Evolutionary conservation across 2,888 invertebrate genomes (phyloP).

Genomic region (Nowickia ferox): DNA sequence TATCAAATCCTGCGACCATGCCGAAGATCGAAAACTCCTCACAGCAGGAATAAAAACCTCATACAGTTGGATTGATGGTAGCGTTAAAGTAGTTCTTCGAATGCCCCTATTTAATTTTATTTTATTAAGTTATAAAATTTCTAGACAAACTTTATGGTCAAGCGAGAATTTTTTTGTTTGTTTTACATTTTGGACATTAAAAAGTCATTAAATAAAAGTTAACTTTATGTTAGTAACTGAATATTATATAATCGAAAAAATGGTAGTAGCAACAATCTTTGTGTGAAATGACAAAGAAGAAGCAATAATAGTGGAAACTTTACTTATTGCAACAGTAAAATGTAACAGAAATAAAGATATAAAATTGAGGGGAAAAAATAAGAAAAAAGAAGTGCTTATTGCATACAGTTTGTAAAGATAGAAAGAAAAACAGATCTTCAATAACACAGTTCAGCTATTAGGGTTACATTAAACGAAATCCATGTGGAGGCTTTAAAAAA

Average conservation of each 20-base stretch:
- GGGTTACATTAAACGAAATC: neutral
- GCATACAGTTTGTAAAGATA: neutral
- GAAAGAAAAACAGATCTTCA: neutral
- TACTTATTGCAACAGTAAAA: conserved; percentile 25
- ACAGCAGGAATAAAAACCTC: too few species aligned
- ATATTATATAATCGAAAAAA: conserved; percentile 32
- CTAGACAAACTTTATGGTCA: neutral
- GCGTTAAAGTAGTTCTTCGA: neutral
- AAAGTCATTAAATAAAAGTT: conserved; percentile 46
- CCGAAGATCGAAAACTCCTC: too few species aligned
- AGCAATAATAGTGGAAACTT: neutral
- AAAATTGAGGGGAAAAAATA: neutral
- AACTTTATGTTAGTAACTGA: neutral
- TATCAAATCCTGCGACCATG: too few species aligned
- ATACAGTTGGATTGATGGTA: too few species aligned
- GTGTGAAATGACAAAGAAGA: conserved; percentile 2
- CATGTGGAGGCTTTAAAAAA: neutral
- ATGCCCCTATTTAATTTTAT: neutral
- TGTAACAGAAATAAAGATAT: conserved; percentile 18
- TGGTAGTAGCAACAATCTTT: neutral
- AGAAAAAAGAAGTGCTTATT: neutral
- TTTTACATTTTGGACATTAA: conserved; percentile 41
- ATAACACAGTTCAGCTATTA: conserved; percentile 15
- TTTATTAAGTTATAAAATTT: neutral
- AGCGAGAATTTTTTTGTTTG: conserved; percentile 38